A percentile compares a stretch with the other conserved stretches of the same genome.
phyloP scores from a whole-genome alignment of 2,113 vertebrate species.

The Hemiscyllium ocellatum region DNA sequence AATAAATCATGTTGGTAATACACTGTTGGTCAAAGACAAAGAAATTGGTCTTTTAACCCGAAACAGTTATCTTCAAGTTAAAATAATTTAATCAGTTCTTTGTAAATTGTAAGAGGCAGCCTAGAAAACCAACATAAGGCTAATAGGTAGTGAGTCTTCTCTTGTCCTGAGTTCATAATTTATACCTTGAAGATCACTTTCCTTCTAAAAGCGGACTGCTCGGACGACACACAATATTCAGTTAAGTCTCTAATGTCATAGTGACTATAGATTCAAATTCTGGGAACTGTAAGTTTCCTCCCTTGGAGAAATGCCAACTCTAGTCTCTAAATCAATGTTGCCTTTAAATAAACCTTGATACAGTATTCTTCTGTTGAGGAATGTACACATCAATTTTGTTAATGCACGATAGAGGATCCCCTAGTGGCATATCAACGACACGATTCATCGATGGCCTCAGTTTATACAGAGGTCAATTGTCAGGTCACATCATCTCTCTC shows the following conservation, averaged over 20 bases:
- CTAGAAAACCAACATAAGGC: neutral
- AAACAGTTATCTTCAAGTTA: neutral
- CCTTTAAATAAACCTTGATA: neutral
- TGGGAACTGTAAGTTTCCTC: neutral
- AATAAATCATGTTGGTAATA: neutral
- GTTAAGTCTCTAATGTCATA: neutral
- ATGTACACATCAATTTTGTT: neutral
- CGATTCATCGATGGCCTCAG: neutral
- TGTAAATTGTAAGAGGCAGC: neutral
- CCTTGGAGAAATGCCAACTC: slow-evolving; percentile 12
- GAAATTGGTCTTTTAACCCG: neutral
- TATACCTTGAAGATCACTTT: neutral
- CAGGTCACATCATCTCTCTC: neutral
- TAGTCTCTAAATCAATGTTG: neutral
- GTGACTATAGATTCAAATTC: neutral
- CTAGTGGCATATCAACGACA: neutral
- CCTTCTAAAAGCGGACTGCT: neutral
- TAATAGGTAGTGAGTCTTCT: neutral
- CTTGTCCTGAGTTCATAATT: neutral
- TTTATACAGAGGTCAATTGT: neutral
- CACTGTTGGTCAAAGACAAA: neutral
- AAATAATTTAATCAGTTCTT: too few species aligned
- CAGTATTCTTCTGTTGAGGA: neutral
- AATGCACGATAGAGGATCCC: neutral
- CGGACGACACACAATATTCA: neutral